Base-by-base conservation (phyloP, 2,113 vertebrate genomes). In the Pampusana beccarii region DNA sequence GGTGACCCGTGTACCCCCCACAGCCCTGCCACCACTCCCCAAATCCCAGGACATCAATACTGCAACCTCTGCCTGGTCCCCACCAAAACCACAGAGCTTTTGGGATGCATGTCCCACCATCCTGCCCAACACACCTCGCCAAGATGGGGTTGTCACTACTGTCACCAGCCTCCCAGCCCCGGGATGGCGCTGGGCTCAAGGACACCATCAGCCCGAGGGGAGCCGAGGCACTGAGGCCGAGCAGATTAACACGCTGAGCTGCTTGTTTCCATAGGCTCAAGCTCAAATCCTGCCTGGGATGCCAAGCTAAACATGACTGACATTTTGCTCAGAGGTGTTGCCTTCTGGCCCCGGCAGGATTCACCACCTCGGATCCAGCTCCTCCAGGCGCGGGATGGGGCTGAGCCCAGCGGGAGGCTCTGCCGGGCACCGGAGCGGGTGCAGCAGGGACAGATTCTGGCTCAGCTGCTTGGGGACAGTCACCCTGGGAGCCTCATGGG, bases 371-470 rank as follows among this genome's bases (percentile, higher is more conserved):
- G 0, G 61, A 65, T 40, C 70, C 70, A 70, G 64, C 46, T 94
- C 61, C 46, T 73, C 25, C 0, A 0, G 54, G 31, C 9, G 3
- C 0, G 0, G 53, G 56, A 36, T 3, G 2, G 62, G 48, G 44
- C 51, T 6, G 7, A 85, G 6, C 28, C 0, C 0, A 2, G 34
- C 44, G 53, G 25, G 26, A 86, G 25, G 26, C 34, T 71, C 80
- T 20, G 7, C 50, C 2, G 5, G 29, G 28, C 8, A 1, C 29
- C 54, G 4, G 10, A 46, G 23, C 3, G 0, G 53, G 46, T 10
- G 1, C 54, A 56, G 34, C 4, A 10, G 48, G 58, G 34, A 72
- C 62, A 8, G 23, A 38, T 65, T 58, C 67, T 33, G 46, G 1
- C 67, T 80, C 5, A 4, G 42, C 62, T 89, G 24, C 56, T 24